A percentile compares a stretch with the other conserved stretches of the same genome.
These are phyloP conservation scores for Spodoptera littoralis DNA, from an alignment of 2,888 invertebrate genomes.

Conservation along the genomic window DNA sequence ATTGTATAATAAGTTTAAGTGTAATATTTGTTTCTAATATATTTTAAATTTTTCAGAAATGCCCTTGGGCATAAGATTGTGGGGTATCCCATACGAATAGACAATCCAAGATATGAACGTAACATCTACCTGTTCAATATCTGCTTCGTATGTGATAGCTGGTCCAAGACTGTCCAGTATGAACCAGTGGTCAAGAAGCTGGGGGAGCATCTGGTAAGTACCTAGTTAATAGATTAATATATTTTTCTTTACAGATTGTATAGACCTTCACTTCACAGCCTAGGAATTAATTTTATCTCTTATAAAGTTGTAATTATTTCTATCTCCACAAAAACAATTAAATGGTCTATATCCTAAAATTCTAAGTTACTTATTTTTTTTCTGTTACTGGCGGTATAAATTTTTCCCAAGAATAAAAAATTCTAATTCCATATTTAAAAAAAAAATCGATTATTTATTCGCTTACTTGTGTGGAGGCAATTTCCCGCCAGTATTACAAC, in stretches of 20 bases:
- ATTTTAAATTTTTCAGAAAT: slow-evolving; percentile 75
- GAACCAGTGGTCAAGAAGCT: slow-evolving; percentile 98
- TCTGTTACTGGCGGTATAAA: too few relatives aligned
- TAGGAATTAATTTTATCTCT: too few relatives aligned
- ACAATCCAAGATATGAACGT: slow-evolving; percentile 95
- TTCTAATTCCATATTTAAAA: too few relatives aligned
- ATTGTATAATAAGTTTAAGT: background rate
- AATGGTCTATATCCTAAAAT: too few relatives aligned
- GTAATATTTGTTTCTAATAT: background rate
- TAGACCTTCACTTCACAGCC: too few relatives aligned
- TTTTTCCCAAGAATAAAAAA: too few relatives aligned
- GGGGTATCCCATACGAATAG: slow-evolving; percentile 97
- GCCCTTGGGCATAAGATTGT: slow-evolving; percentile 95
- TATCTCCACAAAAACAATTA: too few relatives aligned
- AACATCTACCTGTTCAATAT: slow-evolving; percentile 98
- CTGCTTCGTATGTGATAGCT: slow-evolving; percentile 97
- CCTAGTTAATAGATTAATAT: background rate
- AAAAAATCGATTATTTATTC: too few relatives aligned
- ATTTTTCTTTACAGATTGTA: background rate
- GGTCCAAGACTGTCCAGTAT: slow-evolving; percentile 96
- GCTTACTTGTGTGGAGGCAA: too few relatives aligned
- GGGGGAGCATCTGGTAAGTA: slow-evolving; percentile 94
- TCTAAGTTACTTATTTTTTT: too few relatives aligned
- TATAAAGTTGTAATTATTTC: too few relatives aligned
- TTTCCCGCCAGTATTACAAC: too few relatives aligned